A percentile compares a stretch with the other conserved stretches of the same genome.
Evolutionary conservation across 2,797 vertebrate genomes (phyloP).

Genomic region (Epinephelus malabaricus): DNA sequence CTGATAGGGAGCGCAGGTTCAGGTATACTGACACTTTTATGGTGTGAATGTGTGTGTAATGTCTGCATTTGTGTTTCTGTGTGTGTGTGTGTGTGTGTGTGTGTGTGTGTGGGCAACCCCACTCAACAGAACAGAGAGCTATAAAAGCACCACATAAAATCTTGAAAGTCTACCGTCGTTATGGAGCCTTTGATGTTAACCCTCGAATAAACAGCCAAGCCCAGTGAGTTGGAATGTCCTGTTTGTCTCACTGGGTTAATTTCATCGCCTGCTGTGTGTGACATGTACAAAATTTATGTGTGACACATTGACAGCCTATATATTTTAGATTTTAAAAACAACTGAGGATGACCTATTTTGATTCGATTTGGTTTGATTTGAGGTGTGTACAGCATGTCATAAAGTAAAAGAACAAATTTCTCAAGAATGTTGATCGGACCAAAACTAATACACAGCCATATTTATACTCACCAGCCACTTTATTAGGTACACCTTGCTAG

Average conservation of each 20-base stretch:
- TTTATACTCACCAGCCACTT: too few relatives aligned
- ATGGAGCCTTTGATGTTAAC: constrained; percentile 38
- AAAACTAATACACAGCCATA: too few relatives aligned
- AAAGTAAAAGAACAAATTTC: too few relatives aligned
- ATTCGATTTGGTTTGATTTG: background rate
- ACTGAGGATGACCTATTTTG: background rate
- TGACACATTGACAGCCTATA: background rate
- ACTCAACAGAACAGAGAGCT: constrained; percentile 6
- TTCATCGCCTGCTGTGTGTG: background rate
- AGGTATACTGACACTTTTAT: constrained; percentile 49
- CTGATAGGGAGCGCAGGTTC: constrained; percentile 51
- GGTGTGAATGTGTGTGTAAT: constrained; percentile 17
- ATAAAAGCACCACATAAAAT: constrained; percentile 33
- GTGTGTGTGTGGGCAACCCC: background rate
- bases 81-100: constrained; percentile 17
- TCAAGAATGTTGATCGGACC: too few relatives aligned
- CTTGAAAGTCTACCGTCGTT: background rate
- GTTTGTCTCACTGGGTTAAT: background rate
- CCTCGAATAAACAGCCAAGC: constrained; percentile 24
- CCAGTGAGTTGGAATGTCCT: background rate
- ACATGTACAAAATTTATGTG: background rate
- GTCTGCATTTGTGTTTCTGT: constrained; percentile 16
- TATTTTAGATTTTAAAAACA: background rate
- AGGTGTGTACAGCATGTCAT: too few relatives aligned
- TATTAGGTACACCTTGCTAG: too few relatives aligned